Conservation (phyloP, 2,888 invertebrate genomes). For the Oscheius sp. region DNA sequence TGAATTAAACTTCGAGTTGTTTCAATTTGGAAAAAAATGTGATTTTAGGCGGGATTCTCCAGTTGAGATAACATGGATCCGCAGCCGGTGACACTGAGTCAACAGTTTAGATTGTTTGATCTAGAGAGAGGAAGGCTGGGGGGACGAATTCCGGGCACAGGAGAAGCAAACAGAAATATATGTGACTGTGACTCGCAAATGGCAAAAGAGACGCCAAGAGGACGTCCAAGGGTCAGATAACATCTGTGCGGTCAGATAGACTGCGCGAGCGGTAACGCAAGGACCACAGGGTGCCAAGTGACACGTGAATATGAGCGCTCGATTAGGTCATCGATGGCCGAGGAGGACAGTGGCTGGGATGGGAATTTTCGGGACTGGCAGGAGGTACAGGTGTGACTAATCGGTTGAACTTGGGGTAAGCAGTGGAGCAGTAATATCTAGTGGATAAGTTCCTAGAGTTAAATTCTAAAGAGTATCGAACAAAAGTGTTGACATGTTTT, state of each 20-base stretch:
- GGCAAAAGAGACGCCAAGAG: background rate
- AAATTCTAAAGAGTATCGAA: no score
- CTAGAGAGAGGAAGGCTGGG: background rate
- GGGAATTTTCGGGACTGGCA: no score
- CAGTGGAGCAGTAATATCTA: no score
- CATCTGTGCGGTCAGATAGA: conserved; percentile 29
- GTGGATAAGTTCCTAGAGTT: no score
- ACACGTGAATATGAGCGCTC: background rate
- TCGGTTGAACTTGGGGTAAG: no score
- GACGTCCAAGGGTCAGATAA: conserved; percentile 21
- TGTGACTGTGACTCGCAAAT: background rate
- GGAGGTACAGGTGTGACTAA: no score
- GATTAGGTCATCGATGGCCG: conserved; percentile 4
- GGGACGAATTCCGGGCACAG: conserved; percentile 16
- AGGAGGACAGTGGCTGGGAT: no score
- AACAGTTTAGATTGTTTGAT: conserved; percentile 25
- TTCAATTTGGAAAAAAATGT: background rate
- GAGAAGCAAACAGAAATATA: conserved; percentile 3
- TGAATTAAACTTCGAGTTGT: background rate
- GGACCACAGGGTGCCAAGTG: background rate
- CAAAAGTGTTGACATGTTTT: no score
- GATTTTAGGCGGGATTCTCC: conserved; percentile 10
- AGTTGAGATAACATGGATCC: conserved; percentile 31
- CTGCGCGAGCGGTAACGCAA: background rate
- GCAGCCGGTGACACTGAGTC: conserved; percentile 32